Base-by-base conservation (phyloP, 2,797 vertebrate species). In the Poeciliopsis turneri region DNA sequence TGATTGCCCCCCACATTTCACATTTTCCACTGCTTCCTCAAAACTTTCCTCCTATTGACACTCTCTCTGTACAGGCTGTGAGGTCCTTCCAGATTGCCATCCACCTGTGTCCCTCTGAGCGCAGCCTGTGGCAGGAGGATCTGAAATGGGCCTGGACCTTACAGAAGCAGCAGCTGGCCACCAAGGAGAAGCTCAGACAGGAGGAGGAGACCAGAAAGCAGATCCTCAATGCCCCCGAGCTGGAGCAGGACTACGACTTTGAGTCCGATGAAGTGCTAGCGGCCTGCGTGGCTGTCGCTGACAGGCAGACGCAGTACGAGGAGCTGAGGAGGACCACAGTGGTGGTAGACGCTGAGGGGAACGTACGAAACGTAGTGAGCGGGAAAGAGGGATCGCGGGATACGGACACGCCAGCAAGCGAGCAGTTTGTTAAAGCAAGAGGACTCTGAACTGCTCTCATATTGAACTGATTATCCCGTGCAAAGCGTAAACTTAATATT, bases 221-320 rank as follows among this genome's bases (percentile, higher is more conserved):
- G 69, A 82, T 95, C 46, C 86, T 94, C 0, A 80, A 94, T 2
- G 94, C 92, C 12, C 95, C 96, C 0, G 97, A 97, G 92, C 93
- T 97, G 0, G 91, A 97, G 78, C 96, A 94, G n/a, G 98, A 99
- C 92, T 99, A 97, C 87, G 98, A 99, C 89, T 99, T 98, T 82
- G 98, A 99, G 93, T 97, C 97, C 0, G 97, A 99, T 6, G 98
- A 99, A 92, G 97, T 99, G 81, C 94, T 99, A 77, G 97, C 95
- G 1, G 98, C 97, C 16, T 99, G 98, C 84, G 94, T 95, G n/a
- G 97, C 98, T 0, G 96, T 99, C 0, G 97, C 97, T 0, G 96
- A 97, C 85, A 95, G 96, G 47, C 97, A 98, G 90, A 95, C 95
- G 25, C 91, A 80, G 11, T 89, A 95, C 2, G 91, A 96, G 79